These are phyloP conservation scores for Petrolisthes cinctipes DNA, from an alignment of 2,888 invertebrate species.

Conservation along the genomic window DNA sequence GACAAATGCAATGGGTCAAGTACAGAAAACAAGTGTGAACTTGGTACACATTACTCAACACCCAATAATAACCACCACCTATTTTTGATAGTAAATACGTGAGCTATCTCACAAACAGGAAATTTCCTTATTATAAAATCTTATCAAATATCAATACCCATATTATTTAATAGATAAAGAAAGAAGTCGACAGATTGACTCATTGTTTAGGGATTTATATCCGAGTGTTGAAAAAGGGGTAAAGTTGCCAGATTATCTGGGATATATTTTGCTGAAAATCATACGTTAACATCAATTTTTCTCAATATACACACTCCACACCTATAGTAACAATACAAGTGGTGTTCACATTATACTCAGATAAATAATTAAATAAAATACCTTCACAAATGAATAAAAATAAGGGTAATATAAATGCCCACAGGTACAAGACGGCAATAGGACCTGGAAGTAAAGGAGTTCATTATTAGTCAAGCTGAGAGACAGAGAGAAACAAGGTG, in stretches of 20 bases:
- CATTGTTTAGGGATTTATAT: constrained; percentile 13
- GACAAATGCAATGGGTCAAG: too few species aligned
- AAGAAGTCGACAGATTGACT: constrained; percentile 13
- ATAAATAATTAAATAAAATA: background rate
- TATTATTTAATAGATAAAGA: background rate
- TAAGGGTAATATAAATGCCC: constrained; percentile 18
- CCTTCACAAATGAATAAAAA: background rate
- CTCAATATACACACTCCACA: too few species aligned
- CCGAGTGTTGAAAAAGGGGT: constrained; percentile 7
- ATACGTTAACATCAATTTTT: background rate
- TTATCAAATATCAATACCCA: too few species aligned
- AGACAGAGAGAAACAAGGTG: background rate
- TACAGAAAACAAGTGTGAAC: too few species aligned
- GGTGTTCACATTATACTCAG: background rate
- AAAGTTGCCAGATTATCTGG: constrained; percentile 16
- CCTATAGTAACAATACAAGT: background rate
- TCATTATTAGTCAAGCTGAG: background rate
- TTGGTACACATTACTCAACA: too few species aligned
- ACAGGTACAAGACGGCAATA: background rate
- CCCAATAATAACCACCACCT: too few species aligned
- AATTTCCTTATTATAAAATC: too few species aligned
- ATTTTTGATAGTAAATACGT: too few species aligned
- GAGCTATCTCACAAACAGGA: too few species aligned
- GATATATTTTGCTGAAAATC: background rate
- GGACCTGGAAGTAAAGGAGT: background rate